A percentile compares a stretch with the other conserved stretches of the same genome.
phyloP scores from a whole-genome alignment of 2,888 invertebrate genomes.

The Congeria kusceri region DNA sequence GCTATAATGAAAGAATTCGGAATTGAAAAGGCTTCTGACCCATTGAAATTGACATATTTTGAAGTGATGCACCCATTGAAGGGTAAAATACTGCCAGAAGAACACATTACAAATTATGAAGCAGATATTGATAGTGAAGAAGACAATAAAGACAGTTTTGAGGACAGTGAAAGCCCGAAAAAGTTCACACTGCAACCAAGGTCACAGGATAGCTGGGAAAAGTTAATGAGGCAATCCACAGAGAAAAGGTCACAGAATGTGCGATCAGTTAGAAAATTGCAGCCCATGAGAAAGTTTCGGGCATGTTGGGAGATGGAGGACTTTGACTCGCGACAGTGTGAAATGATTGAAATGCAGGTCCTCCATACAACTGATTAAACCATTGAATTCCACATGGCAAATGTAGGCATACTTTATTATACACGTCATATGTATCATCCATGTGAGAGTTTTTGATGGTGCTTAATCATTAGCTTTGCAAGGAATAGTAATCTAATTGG shows the following conservation, averaged over 20 bases:
- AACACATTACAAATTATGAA: not conserved
- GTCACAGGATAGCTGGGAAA: conserved; percentile 8
- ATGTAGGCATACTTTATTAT: not conserved
- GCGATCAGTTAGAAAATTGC: not conserved
- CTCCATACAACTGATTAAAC: conserved; percentile 31
- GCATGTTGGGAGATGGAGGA: conserved; percentile 44
- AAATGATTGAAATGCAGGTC: conserved; percentile 42
- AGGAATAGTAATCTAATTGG: too few relatives aligned
- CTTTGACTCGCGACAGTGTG: conserved; percentile 9
- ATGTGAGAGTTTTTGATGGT: too few relatives aligned
- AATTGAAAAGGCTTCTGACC: not conserved
- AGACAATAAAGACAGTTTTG: not conserved
- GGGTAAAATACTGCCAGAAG: not conserved
- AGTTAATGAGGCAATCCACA: not conserved
- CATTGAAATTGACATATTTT: not conserved
- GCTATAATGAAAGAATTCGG: not conserved
- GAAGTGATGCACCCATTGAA: not conserved
- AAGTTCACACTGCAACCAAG: not conserved
- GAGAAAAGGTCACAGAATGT: not conserved
- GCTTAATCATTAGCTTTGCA: too few relatives aligned
- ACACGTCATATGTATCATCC: too few relatives aligned
- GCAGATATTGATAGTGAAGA: not conserved
- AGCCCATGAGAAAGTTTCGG: conserved; percentile 1
- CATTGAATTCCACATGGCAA: not conserved
- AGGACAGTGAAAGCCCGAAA: too few relatives aligned